Evolutionary conservation across 2,888 invertebrate genomes (phyloP), one percentile per base, ranked within the genome.

Genomic region (Bellardia pandia): DNA sequence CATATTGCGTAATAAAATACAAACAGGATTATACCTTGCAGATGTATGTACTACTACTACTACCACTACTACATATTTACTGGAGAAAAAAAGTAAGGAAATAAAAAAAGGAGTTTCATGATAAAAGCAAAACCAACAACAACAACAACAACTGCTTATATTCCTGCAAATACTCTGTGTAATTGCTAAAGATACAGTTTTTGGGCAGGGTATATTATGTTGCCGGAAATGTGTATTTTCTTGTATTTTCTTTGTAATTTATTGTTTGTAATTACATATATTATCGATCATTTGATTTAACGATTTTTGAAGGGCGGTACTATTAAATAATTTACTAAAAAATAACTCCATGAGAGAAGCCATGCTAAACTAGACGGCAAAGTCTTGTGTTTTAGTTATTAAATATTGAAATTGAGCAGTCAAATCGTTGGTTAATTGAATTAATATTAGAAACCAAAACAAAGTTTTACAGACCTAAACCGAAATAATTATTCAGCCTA

Each of bases 1-100:
- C 58, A 45, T 60, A 6, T 60, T 56, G 45, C 42, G 56, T 48
- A 68, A 53, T 58, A 68, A 78, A 56, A 78, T 68, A 60, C 69
- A 78, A 40, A 78, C 56, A 60, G 2, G 37, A 48, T 45, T 42
- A 58, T 56, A 23, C 23, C 23, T n/a, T n/a, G n/a, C n/a, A 71
- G 4, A 58, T 9, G 8, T 58, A 58, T 58, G 58, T 45, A 13
- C 23, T 51, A 51, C 14, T 13, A 14, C 45, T 30, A 23, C 23
- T 23, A 23, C 23, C 1, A 23, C 23, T 23, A 23, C 23, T 23
- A 23, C 23, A 23, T 23, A 14, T 37, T 37, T 42, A 42, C 11
- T 7, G 69, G 8, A 23, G 23, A 3, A 16, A 71, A 37, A 51
- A 33, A 48, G n/a, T 14, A n/a, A 53, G 14, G 2, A 40, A 40